Percentiles rank a stretch among this genome's conserved stretches.
Evolutionary conservation across 2,888 invertebrate species (phyloP).

Genomic region (Eledona agricola): DNA sequence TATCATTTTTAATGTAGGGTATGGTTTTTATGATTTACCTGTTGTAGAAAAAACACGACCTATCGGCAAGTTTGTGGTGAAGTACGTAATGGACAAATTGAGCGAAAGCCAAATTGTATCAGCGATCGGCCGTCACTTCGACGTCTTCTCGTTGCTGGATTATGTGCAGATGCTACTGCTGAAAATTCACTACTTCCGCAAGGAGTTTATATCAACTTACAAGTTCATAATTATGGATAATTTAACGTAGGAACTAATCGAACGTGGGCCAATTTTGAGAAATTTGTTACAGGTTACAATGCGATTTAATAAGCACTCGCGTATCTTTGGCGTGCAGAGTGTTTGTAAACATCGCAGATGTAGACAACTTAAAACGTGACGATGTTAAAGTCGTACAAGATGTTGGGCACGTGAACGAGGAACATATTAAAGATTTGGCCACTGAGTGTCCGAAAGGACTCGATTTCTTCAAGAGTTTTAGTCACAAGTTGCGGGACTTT

Average conservation of each 20-base stretch:
- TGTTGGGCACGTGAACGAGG: constrained; percentile 6
- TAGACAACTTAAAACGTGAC: constrained; percentile 8
- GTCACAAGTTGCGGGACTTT: too few relatives aligned
- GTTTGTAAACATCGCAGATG: constrained; percentile 8
- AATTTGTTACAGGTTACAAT: constrained; percentile 1
- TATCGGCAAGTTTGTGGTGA: constrained; percentile 1
- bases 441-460: constrained; percentile 9
- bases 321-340: not conserved
- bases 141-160: constrained; percentile 19
- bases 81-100: constrained; percentile 8
- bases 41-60: constrained; percentile 1
- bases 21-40: too few relatives aligned
- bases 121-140: constrained; percentile 11
- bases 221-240: constrained; percentile 3
- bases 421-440: constrained; percentile 2
- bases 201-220: not conserved
- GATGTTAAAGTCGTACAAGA: constrained; percentile 2
- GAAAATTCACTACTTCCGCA: not conserved
- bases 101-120: not conserved
- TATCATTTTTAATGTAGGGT: too few relatives aligned
- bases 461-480: constrained; percentile 8
- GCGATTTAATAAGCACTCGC: not conserved
- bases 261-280: too few relatives aligned
- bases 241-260: constrained; percentile 12
- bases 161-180: constrained; percentile 16